Base-by-base conservation (phyloP, 2,888 invertebrate species). In the Microdon myrmicae region DNA sequence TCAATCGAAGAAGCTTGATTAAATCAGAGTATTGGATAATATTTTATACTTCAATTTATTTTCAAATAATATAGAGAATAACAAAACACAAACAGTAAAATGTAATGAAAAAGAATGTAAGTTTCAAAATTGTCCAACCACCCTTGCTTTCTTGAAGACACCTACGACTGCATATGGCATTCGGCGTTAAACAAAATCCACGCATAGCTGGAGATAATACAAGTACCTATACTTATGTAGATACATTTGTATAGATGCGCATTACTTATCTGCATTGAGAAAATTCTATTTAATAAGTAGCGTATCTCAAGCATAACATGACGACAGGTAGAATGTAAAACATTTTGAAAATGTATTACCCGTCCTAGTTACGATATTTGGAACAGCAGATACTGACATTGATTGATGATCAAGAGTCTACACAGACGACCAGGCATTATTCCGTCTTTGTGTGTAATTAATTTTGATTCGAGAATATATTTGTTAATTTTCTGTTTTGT, bases 221-320 rank as follows among this genome's bases (percentile, higher is more conserved):
- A n/a, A n/a, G n/a, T n/a, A n/a, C n/a, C n/a, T n/a, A n/a, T n/a
- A n/a, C n/a, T n/a, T n/a, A n/a, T n/a, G n/a, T n/a, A n/a, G n/a
- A n/a, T n/a, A n/a, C n/a, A n/a, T n/a, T n/a, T n/a, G n/a, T n/a
- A n/a, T n/a, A 47, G 38, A 47, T 58, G 51, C 64, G 53, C 47
- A 58, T 51, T 44, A 51, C 47, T 38, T 53, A 58, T 41, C 51
- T 64, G 64, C 58, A 64, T 28, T 45, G 51, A 28, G 37, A 14
- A 26, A 64, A 64, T 58, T 64, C 64, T 58, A 53, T 58, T 60
- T 41, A 28, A 53, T 47, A 34, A 56, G 51, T 56, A 56, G 31
- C 61, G 51, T 29, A 58, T 64, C 47, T 51, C 58, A 53, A 64
- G 64, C 64, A 64, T 53, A 51, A 53, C n/a, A n/a, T 53, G 56